These are phyloP conservation scores for Cydia fagiglandana DNA, from an alignment of 1,140 invertebrate genomes.

Conservation along the genomic window DNA sequence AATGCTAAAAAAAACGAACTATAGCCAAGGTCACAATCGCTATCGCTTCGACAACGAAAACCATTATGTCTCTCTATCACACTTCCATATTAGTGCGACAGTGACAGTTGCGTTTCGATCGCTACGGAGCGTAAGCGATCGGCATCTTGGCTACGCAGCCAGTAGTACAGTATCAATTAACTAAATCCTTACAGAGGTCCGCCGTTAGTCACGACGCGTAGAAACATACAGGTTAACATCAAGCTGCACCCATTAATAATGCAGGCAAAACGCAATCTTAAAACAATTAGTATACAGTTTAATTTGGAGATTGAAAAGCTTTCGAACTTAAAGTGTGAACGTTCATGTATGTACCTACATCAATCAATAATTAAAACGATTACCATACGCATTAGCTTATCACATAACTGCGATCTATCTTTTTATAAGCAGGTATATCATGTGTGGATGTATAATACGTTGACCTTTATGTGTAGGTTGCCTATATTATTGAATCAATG, in stretches of 20 bases:
- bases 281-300: not conserved
- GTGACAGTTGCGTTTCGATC: too few relatives aligned
- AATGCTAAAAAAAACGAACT: too few relatives aligned
- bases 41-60: too few relatives aligned
- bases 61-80: too few relatives aligned
- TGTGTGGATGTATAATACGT: not conserved
- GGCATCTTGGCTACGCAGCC: too few relatives aligned
- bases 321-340: not conserved
- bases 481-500: too few relatives aligned
- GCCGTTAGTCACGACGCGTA: slow-evolving; percentile 17
- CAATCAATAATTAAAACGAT: slow-evolving; percentile 18
- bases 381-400: slow-evolving; percentile 16
- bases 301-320: not conserved
- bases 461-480: not conserved
- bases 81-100: too few relatives aligned
- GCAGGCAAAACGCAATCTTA: not conserved
- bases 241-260: not conserved
- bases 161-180: slow-evolving; percentile 15
- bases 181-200: slow-evolving; percentile 23
- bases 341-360: not conserved
- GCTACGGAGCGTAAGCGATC: too few relatives aligned
- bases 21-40: too few relatives aligned
- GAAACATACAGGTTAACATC: not conserved
- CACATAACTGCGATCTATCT: slow-evolving; percentile 15
- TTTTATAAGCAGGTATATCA: slow-evolving; percentile 8